Percentiles rank a stretch among this genome's conserved stretches.
These are phyloP conservation scores for Anolis apletophallus DNA, from an alignment of 2,797 vertebrate genomes.

Conservation along the genomic window DNA sequence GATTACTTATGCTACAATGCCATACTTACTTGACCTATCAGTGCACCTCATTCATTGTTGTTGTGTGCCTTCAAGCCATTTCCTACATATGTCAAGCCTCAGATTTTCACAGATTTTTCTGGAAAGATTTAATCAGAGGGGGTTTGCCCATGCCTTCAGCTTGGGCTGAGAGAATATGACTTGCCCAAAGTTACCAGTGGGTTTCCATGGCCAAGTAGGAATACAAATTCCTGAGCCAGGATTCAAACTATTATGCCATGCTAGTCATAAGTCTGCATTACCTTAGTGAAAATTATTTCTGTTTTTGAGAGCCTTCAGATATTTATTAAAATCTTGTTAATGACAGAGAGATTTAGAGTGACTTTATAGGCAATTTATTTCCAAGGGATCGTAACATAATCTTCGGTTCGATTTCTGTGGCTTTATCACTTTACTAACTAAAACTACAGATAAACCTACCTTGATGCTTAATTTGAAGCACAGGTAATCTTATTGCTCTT, in stretches of 20 bases:
- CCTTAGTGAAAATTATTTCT: background rate
- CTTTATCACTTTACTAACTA: background rate
- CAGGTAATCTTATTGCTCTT: background rate
- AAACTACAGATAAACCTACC: background rate
- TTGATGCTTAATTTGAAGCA: background rate
- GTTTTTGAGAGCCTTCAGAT: background rate
- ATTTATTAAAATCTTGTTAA: background rate
- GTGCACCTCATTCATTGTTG: background rate
- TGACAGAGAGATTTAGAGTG: too few relatives aligned
- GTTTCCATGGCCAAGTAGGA: too few relatives aligned
- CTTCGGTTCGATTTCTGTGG: background rate
- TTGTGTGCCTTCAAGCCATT: too few relatives aligned
- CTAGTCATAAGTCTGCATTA: too few relatives aligned
- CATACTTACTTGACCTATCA: background rate
- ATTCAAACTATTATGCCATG: too few relatives aligned
- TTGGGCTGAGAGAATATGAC: too few relatives aligned
- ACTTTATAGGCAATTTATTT: background rate
- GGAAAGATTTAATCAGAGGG: too few relatives aligned
- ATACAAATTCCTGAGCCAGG: too few relatives aligned
- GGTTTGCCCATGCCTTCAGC: too few relatives aligned
- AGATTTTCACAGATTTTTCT: too few relatives aligned
- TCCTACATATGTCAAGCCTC: too few relatives aligned
- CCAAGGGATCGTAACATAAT: background rate
- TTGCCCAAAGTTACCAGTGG: too few relatives aligned
- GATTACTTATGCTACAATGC: background rate